Conservation (phyloP, 2,113 vertebrate genomes). For the Urocolius indicus region DNA sequence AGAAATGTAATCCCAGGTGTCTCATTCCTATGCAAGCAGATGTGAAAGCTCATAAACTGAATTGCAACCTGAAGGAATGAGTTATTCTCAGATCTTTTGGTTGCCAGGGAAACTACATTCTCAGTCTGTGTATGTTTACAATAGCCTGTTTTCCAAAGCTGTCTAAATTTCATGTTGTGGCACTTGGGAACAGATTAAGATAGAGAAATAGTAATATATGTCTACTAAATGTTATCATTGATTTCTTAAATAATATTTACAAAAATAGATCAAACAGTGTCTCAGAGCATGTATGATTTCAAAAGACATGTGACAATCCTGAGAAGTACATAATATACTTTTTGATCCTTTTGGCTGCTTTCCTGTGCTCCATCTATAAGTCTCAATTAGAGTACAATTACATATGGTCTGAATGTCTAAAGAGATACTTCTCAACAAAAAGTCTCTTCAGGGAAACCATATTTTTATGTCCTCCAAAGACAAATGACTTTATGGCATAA, state of each 20-base stretch:
- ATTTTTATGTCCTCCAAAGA: background rate
- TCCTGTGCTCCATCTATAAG: background rate
- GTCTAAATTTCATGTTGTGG: slow-evolving; percentile 35
- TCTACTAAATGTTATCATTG: background rate
- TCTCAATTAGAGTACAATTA: background rate
- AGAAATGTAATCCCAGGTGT: slow-evolving; percentile 61
- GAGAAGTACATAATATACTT: background rate
- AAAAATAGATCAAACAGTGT: background rate
- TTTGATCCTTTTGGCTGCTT: background rate
- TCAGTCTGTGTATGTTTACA: slow-evolving; percentile 43
- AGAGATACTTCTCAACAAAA: background rate
- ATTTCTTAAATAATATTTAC: background rate
- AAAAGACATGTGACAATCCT: background rate
- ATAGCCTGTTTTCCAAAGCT: slow-evolving; percentile 20
- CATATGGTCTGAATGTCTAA: background rate
- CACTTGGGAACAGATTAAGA: background rate
- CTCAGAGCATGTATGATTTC: background rate
- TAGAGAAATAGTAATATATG: background rate
- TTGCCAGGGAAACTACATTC: slow-evolving; percentile 71
- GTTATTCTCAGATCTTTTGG: slow-evolving; percentile 39
- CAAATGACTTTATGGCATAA: background rate
- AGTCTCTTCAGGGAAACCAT: background rate
- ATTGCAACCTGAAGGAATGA: slow-evolving; percentile 66
- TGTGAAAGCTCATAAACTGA: slow-evolving; percentile 64
- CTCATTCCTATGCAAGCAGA: slow-evolving; percentile 70